Conservation (phyloP, 2,113 vertebrate species). For the Neolamprologus sp. region DNA sequence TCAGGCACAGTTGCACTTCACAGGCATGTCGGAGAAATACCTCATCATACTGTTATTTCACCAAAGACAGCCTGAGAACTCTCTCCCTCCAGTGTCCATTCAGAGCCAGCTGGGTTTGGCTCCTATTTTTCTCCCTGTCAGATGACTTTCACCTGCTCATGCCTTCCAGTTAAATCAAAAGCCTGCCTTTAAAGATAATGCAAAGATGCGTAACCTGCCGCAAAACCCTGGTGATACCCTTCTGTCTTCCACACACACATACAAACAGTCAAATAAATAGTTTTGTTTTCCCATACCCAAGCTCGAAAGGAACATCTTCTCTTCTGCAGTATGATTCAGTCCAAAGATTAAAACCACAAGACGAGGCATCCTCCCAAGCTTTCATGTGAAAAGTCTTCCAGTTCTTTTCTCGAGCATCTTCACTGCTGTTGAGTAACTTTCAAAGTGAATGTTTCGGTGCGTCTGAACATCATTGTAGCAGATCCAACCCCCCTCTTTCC, state of each 20-base stretch:
- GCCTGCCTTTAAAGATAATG: background rate
- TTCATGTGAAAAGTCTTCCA: background rate
- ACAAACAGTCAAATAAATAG: background rate
- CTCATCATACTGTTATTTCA: background rate
- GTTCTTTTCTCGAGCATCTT: background rate
- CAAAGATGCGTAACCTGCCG: background rate
- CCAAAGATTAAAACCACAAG: slow-evolving; percentile 10
- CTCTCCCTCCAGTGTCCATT: slow-evolving; percentile 11
- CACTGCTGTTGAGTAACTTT: background rate
- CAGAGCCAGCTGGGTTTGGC: slow-evolving; percentile 9
- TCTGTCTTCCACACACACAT: background rate
- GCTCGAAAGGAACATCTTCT: background rate
- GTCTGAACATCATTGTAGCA: background rate
- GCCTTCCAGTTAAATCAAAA: background rate
- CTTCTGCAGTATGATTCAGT: background rate
- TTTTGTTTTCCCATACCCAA: slow-evolving; percentile 44
- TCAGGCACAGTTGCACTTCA: background rate
- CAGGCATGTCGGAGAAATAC: background rate
- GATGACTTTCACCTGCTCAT: slow-evolving; percentile 4
- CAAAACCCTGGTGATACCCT: slow-evolving; percentile 42
- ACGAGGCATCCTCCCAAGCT: background rate
- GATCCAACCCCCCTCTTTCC: slow-evolving; percentile 34
- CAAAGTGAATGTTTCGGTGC: background rate
- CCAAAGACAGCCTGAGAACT: slow-evolving; percentile 29
- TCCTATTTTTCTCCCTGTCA: background rate